A percentile compares a stretch with the other conserved stretches of the same genome.
phyloP scores from a whole-genome alignment of 2,888 invertebrate genomes.

The Entomobrya multifasciata region DNA sequence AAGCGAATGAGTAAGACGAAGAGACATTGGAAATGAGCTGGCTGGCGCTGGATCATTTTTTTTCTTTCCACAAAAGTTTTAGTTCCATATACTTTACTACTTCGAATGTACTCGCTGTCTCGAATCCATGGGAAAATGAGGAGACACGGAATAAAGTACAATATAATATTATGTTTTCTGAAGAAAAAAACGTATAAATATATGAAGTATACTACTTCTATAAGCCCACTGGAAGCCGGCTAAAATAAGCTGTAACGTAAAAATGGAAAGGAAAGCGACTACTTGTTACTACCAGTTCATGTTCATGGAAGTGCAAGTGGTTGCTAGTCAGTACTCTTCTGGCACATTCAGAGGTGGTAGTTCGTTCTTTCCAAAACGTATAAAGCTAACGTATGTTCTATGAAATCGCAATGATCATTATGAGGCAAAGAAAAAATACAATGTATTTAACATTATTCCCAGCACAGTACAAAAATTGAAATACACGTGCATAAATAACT shows the following conservation, averaged over 20 bases:
- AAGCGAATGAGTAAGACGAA: constrained; percentile 32
- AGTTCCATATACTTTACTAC: not conserved
- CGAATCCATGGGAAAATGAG: not conserved
- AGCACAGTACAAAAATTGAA: not conserved
- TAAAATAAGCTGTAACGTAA: not conserved
- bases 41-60: constrained; percentile 20
- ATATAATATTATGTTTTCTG: no score
- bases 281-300: constrained; percentile 40
- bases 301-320: constrained; percentile 40
- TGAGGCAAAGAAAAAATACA: constrained; percentile 22
- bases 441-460: constrained; percentile 1
- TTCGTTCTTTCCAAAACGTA: not conserved
- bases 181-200: no score
- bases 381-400: not conserved
- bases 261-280: constrained; percentile 9
- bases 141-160: not conserved
- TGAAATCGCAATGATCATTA: constrained; percentile 13
- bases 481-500: no score
- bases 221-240: constrained; percentile 12
- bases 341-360: not conserved
- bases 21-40: constrained; percentile 34
- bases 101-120: not conserved
- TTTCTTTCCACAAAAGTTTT: not conserved
- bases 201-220: no score
- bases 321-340: no score